phyloP scores from a whole-genome alignment of 23 tunicate genomes.

The Corella eumyota region DNA sequence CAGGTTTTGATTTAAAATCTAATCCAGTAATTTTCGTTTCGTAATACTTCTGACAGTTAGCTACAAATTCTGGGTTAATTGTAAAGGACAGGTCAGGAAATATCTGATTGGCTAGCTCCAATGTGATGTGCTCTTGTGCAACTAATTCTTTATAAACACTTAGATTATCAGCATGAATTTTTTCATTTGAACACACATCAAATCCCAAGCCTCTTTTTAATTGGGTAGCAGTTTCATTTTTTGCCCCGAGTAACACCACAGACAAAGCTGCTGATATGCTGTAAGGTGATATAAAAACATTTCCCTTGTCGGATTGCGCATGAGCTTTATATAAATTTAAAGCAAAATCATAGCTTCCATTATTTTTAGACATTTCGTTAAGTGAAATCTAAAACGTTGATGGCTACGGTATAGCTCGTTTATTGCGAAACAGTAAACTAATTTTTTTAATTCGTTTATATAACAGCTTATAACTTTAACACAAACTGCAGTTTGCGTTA shows the following conservation, averaged over 20 bases:
- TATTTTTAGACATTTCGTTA: no score
- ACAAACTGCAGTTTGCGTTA: no score
- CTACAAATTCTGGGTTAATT: background rate
- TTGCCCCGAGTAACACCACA: slow-evolving; percentile 26
- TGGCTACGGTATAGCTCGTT: no score
- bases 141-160: background rate
- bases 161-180: background rate
- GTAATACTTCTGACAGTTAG: background rate
- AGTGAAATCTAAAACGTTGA: no score
- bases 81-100: background rate
- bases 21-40: background rate
- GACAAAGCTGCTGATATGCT: slow-evolving; percentile 35
- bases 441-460: no score
- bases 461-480: no score
- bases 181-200: background rate
- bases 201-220: background rate
- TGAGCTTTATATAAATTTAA: slow-evolving; percentile 1
- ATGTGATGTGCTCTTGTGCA: background rate
- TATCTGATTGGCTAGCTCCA: slow-evolving; percentile 20
- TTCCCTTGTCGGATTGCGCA: background rate
- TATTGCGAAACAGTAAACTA: no score
- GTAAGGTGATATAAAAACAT: slow-evolving; percentile 42
- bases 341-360: slow-evolving; percentile 21
- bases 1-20: slow-evolving; percentile 10
- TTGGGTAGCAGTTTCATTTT: slow-evolving; percentile 17